These are phyloP conservation scores for Cryptoprocta ferox DNA, from an alignment of 2,797 vertebrate genomes.

Conservation along the genomic window DNA sequence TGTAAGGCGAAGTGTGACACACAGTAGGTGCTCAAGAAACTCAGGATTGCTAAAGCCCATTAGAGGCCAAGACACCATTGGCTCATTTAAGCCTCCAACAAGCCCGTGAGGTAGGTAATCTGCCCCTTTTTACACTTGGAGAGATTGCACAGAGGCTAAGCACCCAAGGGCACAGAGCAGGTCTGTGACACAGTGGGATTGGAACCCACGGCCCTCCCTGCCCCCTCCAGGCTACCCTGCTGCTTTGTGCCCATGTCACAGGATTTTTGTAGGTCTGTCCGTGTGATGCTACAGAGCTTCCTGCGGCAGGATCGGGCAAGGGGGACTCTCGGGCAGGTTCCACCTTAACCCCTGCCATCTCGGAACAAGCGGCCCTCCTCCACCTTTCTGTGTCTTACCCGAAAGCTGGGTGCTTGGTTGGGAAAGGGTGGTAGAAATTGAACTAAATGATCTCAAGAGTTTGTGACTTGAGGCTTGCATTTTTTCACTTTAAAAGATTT, in stretches of 20 bases:
- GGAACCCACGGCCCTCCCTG: not conserved
- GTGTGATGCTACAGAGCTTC: fast-evolving
- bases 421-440: not conserved
- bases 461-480: not conserved
- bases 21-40: not conserved
- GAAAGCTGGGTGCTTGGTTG: not conserved
- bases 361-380: not conserved
- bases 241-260: fast-evolving
- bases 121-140: not conserved
- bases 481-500: not conserved
- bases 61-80: fast-evolving
- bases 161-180: not conserved
- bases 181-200: not conserved
- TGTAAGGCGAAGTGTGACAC: fast-evolving
- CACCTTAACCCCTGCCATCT: fast-evolving
- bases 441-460: not conserved
- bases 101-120: not conserved
- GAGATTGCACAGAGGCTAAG: not conserved
- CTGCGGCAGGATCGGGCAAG: fast-evolving
- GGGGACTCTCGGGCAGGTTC: fast-evolving
- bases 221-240: fast-evolving
- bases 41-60: fast-evolving
- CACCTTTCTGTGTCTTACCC: not conserved
- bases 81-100: not conserved
- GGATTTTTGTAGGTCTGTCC: fast-evolving